Conservation (phyloP, 2,888 invertebrate genomes). For the Bunonema sp. region DNA sequence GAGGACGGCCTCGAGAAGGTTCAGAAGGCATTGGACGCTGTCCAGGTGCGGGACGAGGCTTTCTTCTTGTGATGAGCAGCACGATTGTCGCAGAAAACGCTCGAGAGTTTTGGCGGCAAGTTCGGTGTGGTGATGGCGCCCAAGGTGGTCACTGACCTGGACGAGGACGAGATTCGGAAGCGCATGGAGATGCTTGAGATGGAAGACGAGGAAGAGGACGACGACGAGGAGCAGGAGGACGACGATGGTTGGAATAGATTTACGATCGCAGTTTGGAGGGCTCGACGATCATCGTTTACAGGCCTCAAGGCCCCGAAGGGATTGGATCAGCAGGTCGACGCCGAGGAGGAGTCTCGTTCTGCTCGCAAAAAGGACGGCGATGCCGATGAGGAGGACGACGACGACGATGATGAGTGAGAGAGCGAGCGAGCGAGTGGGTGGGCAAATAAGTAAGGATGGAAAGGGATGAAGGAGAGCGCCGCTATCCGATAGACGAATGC, state of each 20-base stretch:
- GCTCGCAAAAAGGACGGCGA: constrained; percentile 4
- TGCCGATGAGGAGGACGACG: constrained; percentile 1
- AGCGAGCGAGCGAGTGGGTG: too few relatives aligned
- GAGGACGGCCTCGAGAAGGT: constrained; percentile 75
- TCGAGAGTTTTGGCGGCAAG: too few relatives aligned
- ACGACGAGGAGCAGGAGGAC: constrained; percentile 30
- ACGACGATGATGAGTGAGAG: constrained; percentile 3
- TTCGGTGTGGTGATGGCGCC: too few relatives aligned
- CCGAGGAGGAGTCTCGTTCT: constrained; percentile 6
- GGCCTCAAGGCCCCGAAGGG: constrained; percentile 40
- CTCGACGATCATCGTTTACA: constrained; percentile 8
- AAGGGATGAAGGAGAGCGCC: too few relatives aligned
- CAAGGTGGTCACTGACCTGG: constrained; percentile 93
- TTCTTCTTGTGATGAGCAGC: too few relatives aligned
- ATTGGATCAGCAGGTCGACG: constrained; percentile 34
- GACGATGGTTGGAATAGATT: constrained; percentile 10
- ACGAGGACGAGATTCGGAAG: constrained; percentile 65
- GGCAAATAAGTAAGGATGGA: too few relatives aligned
- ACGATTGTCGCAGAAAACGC: too few relatives aligned
- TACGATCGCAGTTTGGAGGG: not conserved
- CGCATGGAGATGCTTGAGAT: constrained; percentile 20
- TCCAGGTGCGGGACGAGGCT: constrained; percentile 61
- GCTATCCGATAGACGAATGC: too few relatives aligned
- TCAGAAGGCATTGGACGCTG: constrained; percentile 70
- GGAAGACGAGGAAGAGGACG: constrained; percentile 25